phyloP scores from a whole-genome alignment of 2,113 vertebrate genomes.

The Callopanchax toddi region DNA sequence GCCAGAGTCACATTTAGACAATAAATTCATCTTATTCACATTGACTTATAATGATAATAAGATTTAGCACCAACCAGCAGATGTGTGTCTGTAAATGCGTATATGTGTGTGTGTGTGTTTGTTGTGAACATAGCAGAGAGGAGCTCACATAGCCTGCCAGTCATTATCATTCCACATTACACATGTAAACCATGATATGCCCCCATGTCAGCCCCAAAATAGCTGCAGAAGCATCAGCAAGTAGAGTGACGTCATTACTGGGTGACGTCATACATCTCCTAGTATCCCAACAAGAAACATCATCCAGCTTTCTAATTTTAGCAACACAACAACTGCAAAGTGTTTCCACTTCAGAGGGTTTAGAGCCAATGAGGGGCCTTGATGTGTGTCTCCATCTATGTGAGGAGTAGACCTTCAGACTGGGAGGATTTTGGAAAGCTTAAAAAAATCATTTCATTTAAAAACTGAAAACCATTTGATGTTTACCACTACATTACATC shows the following conservation, averaged over 20 bases:
- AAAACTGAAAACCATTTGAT: too few species aligned
- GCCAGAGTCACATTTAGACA: conserved; percentile 3
- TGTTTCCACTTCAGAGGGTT: conserved; percentile 30
- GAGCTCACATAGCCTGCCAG: conserved; percentile 40
- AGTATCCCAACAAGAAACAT: conserved; percentile 37
- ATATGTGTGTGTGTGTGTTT: conserved; percentile 15
- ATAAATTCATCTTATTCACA: conserved; percentile 9
- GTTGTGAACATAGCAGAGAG: conserved; percentile 8
- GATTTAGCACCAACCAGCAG: not conserved
- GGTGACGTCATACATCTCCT: conserved; percentile 48
- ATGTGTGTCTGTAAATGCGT: conserved; percentile 16
- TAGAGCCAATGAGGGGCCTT: conserved; percentile 24
- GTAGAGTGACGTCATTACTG: conserved; percentile 41
- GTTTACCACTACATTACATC: too few species aligned
- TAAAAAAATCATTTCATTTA: too few species aligned
- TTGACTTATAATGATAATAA: conserved; percentile 3
- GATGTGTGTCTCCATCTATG: conserved; percentile 1
- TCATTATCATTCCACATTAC: conserved; percentile 61
- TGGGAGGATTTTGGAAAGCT: conserved; percentile 1
- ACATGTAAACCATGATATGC: conserved; percentile 57
- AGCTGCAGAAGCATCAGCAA: conserved; percentile 54
- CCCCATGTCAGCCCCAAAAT: conserved; percentile 65
- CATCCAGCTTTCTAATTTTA: conserved; percentile 58
- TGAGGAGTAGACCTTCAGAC: not conserved
- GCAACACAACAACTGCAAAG: conserved; percentile 22